Conservation (phyloP, 2,113 vertebrate species). For the Elephantulus edwardii region DNA sequence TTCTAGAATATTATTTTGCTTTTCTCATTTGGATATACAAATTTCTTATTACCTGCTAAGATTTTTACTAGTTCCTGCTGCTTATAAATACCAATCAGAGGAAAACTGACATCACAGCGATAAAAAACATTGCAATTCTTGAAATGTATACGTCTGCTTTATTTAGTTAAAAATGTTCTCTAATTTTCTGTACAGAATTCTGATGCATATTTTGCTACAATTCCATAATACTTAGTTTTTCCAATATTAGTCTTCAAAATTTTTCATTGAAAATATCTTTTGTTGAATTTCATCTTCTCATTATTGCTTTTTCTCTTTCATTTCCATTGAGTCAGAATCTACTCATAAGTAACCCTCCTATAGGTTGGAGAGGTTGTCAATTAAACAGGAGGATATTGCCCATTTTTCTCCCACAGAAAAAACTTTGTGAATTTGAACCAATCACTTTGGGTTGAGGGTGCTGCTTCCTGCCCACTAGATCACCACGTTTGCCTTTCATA, state of each 20-base stretch:
- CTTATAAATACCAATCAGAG: not conserved
- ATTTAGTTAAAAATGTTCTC: constrained; percentile 4
- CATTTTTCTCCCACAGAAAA: too few species aligned
- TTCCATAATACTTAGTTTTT: constrained; percentile 19
- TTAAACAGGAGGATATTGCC: too few species aligned
- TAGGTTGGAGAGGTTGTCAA: too few species aligned
- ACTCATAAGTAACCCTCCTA: too few species aligned
- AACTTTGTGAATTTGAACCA: too few species aligned
- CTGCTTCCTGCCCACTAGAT: too few species aligned
- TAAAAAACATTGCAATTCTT: not conserved
- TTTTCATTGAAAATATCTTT: not conserved
- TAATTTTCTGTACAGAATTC: not conserved
- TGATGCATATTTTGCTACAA: not conserved
- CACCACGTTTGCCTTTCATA: too few species aligned
- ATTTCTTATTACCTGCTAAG: not conserved
- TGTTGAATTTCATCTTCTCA: not conserved
- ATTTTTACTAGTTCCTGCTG: not conserved
- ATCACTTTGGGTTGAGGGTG: too few species aligned
- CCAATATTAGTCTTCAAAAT: not conserved
- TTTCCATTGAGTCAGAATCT: too few species aligned
- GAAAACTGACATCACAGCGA: not conserved
- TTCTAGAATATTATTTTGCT: not conserved
- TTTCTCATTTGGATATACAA: not conserved
- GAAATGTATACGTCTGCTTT: not conserved
- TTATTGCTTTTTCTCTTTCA: not conserved